These are phyloP conservation scores for Rhynchonycteris naso DNA, from an alignment of 2,797 vertebrate genomes.

Conservation along the genomic window DNA sequence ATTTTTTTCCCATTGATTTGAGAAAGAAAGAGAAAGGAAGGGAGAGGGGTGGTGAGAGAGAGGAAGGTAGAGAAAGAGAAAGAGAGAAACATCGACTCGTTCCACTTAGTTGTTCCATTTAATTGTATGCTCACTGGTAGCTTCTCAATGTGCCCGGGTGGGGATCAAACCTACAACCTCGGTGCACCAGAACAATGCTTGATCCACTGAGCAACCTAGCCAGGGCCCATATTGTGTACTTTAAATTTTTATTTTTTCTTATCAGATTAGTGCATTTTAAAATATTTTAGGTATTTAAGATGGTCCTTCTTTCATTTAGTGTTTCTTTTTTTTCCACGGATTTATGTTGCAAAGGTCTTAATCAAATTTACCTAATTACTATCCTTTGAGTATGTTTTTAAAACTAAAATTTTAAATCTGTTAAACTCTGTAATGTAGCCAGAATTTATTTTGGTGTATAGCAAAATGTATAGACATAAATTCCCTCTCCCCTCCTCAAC, in stretches of 20 bases:
- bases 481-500: not conserved
- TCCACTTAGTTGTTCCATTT: too few relatives aligned
- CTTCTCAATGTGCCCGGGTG: too few relatives aligned
- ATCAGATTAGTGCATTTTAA: not conserved
- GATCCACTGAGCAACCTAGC: too few relatives aligned
- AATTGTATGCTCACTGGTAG: too few relatives aligned
- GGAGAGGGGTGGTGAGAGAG: too few relatives aligned
- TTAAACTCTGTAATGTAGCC: not conserved
- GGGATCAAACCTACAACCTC: too few relatives aligned
- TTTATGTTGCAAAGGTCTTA: not conserved
- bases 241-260: slow-evolving; percentile 5
- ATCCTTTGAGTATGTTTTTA: not conserved
- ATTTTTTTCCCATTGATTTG: too few relatives aligned
- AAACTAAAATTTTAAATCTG: not conserved
- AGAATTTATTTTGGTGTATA: not conserved
- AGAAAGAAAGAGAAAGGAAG: too few relatives aligned
- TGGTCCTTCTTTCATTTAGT: not conserved
- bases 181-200: too few relatives aligned
- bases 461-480: not conserved
- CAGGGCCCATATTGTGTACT: not conserved
- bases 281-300: not conserved
- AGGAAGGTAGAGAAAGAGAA: too few relatives aligned
- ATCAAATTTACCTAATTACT: not conserved
- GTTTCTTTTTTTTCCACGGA: not conserved
- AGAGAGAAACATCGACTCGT: too few relatives aligned